phyloP scores from a whole-genome alignment of 2,888 invertebrate genomes.

The Scaptomyza parva region DNA sequence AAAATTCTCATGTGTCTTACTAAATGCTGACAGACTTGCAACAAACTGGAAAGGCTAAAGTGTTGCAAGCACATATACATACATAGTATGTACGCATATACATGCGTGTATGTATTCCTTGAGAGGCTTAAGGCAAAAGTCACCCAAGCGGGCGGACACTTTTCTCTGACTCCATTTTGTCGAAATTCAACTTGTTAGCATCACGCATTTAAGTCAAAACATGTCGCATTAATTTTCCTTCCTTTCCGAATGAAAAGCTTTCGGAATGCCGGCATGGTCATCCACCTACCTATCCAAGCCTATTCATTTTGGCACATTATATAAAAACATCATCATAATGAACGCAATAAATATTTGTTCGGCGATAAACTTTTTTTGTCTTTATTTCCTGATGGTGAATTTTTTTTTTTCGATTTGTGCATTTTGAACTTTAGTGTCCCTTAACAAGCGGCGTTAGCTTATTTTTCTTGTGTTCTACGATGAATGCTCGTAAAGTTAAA shows the following conservation, averaged over 20 bases:
- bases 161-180: neutral
- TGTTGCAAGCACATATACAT: constrained; percentile 8
- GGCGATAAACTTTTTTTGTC: no score
- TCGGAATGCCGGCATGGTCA: no score
- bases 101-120: constrained; percentile 12
- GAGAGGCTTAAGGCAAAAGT: constrained; percentile 28
- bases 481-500: constrained; percentile 4
- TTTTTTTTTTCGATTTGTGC: neutral
- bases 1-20: constrained; percentile 17
- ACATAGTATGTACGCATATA: neutral
- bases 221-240: neutral
- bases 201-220: neutral
- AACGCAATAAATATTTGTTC: no score
- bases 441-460: neutral
- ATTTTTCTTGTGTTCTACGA: neutral
- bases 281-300: neutral
- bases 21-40: constrained; percentile 16
- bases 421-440: neutral
- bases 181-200: constrained; percentile 4
- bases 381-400: no score
- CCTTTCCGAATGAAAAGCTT: neutral
- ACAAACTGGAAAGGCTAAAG: constrained; percentile 15
- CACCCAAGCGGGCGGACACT: constrained; percentile 7
- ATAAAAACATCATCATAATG: neutral
- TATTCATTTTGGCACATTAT: neutral